These are phyloP conservation scores for Andrena praecox DNA, from an alignment of 2,888 invertebrate genomes.

Conservation along the genomic window DNA sequence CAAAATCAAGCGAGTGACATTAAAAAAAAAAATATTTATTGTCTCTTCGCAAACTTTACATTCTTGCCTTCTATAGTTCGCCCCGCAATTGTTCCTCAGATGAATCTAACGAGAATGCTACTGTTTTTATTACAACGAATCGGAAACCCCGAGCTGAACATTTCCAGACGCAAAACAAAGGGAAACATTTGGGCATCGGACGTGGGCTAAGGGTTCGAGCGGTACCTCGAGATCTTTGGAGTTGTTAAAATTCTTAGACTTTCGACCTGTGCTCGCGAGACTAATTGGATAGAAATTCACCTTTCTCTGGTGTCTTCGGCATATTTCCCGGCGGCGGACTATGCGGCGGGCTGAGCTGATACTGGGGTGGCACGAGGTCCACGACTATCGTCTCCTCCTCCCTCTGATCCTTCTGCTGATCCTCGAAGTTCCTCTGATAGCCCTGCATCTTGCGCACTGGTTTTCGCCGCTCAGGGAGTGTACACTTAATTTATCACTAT, in stretches of 20 bases:
- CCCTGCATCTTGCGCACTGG: slow-evolving; percentile 71
- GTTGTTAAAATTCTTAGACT: too few species aligned
- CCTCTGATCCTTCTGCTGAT: slow-evolving; percentile 79
- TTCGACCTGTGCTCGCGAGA: too few species aligned
- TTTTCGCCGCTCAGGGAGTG: background rate
- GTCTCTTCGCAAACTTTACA: too few species aligned
- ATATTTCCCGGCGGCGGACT: slow-evolving; percentile 73
- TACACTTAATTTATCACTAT: background rate
- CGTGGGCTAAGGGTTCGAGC: background rate
- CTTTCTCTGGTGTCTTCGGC: slow-evolving; percentile 75
- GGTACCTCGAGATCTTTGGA: background rate
- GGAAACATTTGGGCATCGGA: background rate
- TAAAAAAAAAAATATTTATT: too few species aligned
- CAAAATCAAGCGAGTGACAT: too few species aligned
- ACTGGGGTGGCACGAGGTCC: slow-evolving; percentile 86
- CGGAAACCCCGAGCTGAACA: too few species aligned
- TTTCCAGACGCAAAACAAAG: too few species aligned
- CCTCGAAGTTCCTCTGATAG: slow-evolving; percentile 75
- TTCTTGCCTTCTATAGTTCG: too few species aligned
- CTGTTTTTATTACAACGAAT: too few species aligned
- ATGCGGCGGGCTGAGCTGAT: slow-evolving; percentile 78
- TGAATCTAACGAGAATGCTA: too few species aligned
- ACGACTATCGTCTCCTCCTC: slow-evolving; percentile 85
- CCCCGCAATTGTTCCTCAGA: too few species aligned
- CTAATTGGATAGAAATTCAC: slow-evolving; percentile 45